Conservation (phyloP, 2,797 vertebrate genomes). For the Platyrinchus mystaceus region DNA sequence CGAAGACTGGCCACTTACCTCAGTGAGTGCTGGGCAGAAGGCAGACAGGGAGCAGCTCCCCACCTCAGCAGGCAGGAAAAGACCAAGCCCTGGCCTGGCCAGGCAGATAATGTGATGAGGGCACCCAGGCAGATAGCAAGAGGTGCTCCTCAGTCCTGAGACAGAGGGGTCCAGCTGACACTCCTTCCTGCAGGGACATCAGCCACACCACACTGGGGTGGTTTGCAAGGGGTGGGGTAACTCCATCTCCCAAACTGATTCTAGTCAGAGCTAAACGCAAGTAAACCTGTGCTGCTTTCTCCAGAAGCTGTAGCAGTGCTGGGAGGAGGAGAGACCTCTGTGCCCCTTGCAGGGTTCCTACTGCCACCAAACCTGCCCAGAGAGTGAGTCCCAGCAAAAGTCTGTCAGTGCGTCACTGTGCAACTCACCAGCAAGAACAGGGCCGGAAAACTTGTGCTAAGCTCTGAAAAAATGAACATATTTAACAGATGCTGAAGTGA, state of each 20-base stretch:
- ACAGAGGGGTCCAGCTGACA: background rate
- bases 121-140: background rate
- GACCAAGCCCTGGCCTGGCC: background rate
- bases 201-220: accelerated
- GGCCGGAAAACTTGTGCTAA: background rate
- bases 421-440: background rate
- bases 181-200: background rate
- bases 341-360: background rate
- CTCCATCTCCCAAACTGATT: background rate
- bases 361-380: background rate
- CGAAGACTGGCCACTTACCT: too few species aligned
- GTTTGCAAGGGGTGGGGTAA: background rate
- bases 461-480: background rate
- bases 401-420: background rate
- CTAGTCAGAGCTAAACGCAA: background rate
- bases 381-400: background rate
- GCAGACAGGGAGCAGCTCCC: background rate
- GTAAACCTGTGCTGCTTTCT: background rate
- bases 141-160: background rate
- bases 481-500: background rate
- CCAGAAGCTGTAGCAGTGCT: background rate
- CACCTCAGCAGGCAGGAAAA: background rate
- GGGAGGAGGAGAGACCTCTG: background rate
- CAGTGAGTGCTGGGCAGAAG: too few species aligned
- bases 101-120: accelerated